These are phyloP conservation scores for Polydesmus complanatus DNA, from an alignment of 2,888 invertebrate genomes.

Conservation along the genomic window DNA sequence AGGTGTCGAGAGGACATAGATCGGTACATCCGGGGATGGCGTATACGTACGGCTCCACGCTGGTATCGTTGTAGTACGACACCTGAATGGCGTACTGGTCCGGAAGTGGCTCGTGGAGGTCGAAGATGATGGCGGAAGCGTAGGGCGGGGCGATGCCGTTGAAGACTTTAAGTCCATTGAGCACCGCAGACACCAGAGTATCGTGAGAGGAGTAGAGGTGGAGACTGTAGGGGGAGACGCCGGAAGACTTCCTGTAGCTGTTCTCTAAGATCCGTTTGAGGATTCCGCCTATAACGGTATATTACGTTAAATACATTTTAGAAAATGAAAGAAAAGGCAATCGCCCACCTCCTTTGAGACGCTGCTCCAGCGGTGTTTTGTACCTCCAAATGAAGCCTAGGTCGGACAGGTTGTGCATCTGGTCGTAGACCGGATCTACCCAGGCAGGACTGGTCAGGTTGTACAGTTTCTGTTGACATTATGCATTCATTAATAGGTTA, in stretches of 20 bases:
- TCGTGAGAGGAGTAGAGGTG: background rate
- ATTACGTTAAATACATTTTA: too few species aligned
- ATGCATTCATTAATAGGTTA: too few species aligned
- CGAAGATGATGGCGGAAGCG: background rate
- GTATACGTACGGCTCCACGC: background rate
- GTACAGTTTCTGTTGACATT: constrained; percentile 9
- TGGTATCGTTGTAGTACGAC: background rate
- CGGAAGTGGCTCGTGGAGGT: background rate
- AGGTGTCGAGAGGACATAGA: background rate
- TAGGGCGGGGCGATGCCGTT: background rate
- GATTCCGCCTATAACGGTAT: too few species aligned
- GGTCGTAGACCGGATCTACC: constrained; percentile 2
- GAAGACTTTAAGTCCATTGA: background rate
- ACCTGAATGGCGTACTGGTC: background rate
- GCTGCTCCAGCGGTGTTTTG: background rate
- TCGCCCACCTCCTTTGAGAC: background rate
- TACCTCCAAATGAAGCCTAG: background rate
- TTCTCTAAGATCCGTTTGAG: background rate
- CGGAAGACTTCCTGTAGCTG: background rate
- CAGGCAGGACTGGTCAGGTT: constrained; percentile 4
- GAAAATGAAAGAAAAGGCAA: too few species aligned
- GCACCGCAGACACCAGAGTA: background rate
- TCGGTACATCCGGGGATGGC: background rate
- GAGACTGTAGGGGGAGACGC: background rate
- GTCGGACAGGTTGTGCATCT: background rate